These are phyloP conservation scores for Celastrina argiolus DNA, from an alignment of 2,888 invertebrate species.

Conservation along the genomic window DNA sequence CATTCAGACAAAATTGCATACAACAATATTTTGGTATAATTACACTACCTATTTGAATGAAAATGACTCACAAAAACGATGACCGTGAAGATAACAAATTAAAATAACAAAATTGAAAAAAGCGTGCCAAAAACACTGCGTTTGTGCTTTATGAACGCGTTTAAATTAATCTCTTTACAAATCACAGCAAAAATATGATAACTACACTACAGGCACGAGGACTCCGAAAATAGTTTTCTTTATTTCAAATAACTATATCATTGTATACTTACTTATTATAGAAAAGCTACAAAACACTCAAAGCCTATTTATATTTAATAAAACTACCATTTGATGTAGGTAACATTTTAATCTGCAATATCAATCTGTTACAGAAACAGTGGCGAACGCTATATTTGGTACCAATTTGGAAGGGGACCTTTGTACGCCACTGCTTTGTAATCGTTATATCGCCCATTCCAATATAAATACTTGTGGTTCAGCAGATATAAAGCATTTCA, in stretches of 20 bases:
- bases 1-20: not conserved
- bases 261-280: not conserved
- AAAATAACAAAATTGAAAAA: not conserved
- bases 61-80: not conserved
- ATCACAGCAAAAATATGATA: not conserved
- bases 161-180: not conserved
- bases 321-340: not conserved
- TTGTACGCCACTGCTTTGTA: no score
- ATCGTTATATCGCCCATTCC: slow-evolving; percentile 15
- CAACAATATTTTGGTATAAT: not conserved
- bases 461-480: not conserved
- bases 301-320: not conserved
- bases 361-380: no score
- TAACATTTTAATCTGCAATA: not conserved
- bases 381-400: no score
- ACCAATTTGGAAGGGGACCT: no score
- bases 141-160: not conserved
- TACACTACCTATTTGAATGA: not conserved
- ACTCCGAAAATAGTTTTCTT: not conserved
- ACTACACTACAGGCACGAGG: not conserved
- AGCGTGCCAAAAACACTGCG: slow-evolving; percentile 6
- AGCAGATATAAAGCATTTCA: slow-evolving; percentile 21
- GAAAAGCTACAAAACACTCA: not conserved
- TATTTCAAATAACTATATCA: not conserved
- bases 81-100: not conserved